Conservation (phyloP, 2,113 vertebrate genomes). For the Chrysochloris asiatica region DNA sequence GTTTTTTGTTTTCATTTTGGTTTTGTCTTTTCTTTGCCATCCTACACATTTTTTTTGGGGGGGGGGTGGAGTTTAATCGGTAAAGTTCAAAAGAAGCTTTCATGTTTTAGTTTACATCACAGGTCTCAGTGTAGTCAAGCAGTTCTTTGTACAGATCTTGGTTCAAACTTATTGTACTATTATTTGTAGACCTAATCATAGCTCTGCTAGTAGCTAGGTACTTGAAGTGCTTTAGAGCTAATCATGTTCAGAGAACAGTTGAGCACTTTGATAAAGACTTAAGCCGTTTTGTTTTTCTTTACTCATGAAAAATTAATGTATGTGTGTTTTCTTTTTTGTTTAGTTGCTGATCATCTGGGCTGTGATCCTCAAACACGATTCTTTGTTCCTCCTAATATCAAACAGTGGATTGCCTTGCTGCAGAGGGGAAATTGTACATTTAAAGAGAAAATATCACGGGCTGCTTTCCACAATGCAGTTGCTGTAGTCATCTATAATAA, state of each 20-base stretch:
- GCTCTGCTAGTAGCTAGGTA: background rate
- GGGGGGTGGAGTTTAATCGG: background rate
- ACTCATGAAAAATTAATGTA: background rate
- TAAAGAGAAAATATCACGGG: conserved; percentile 96
- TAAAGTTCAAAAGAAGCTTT: background rate
- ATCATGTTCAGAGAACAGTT: background rate
- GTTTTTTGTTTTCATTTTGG: background rate
- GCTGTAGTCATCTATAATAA: conserved; percentile 99
- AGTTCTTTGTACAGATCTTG: background rate
- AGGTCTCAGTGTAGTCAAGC: background rate
- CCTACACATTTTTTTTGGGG: background rate
- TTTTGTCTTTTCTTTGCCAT: background rate
- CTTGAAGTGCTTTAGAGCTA: background rate
- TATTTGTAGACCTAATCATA: background rate
- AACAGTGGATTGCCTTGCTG: conserved; percentile 96
- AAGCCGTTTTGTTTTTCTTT: background rate
- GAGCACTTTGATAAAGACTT: background rate
- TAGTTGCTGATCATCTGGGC: conserved; percentile 95
- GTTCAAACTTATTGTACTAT: background rate
- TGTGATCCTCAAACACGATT: conserved; percentile 95
- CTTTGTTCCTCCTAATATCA: conserved; percentile 91
- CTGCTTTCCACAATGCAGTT: conserved; percentile 93
- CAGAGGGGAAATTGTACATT: conserved; percentile 98
- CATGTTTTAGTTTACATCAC: background rate
- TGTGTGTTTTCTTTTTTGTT: conserved; percentile 39